These are phyloP conservation scores for Bombyx mori DNA, from an alignment of 1,140 invertebrate genomes.

Conservation along the genomic window ASM3026992v2 NC_085128.1:8019001-8019500, in stretches of 20 bases:
- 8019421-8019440: too few relatives aligned
- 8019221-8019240: too few relatives aligned
- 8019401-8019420: too few relatives aligned
- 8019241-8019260: too few relatives aligned
- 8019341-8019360: too few relatives aligned
- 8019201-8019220: background rate
- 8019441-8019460: too few relatives aligned
- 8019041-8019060: slow-evolving; percentile 83
- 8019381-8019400: too few relatives aligned
- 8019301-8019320: background rate
- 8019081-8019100: slow-evolving; percentile 71
- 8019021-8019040: slow-evolving; percentile 79
- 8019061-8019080: slow-evolving; percentile 76
- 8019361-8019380: too few relatives aligned
- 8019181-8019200: slow-evolving; percentile 30
- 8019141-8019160: slow-evolving; percentile 39
- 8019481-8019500: too few relatives aligned
- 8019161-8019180: slow-evolving; percentile 36
- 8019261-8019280: too few relatives aligned
- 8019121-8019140: slow-evolving; percentile 27
- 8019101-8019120: slow-evolving; percentile 73
- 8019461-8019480: too few relatives aligned
- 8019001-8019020: slow-evolving; percentile 85
- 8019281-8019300: background rate
- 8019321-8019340: too few relatives aligned